phyloP scores from a whole-genome alignment of 2,797 vertebrate species.

The Aplochiton taeniatus region DNA sequence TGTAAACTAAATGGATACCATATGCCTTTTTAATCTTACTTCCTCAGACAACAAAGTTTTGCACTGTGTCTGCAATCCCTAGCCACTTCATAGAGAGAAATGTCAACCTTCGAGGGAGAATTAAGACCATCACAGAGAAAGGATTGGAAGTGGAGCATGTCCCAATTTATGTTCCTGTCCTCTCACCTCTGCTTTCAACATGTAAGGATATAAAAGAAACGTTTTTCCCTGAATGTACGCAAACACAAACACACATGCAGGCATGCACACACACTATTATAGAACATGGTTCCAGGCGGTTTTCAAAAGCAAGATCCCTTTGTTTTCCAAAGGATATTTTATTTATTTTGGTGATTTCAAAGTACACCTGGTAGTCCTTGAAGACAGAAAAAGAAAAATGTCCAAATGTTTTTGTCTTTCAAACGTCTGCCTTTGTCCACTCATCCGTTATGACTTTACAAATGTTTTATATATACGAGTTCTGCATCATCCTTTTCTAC shows the following conservation, averaged over 20 bases:
- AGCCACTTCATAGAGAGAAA: slow-evolving; percentile 84
- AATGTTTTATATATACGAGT: too few species aligned
- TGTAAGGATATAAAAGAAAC: slow-evolving; percentile 64
- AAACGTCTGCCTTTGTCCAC: too few species aligned
- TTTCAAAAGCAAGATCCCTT: too few species aligned
- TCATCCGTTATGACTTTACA: too few species aligned
- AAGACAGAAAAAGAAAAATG: too few species aligned
- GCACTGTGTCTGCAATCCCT: slow-evolving; percentile 82
- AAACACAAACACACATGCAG: background rate
- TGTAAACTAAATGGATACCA: background rate
- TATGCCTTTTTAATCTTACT: background rate
- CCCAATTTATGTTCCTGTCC: slow-evolving; percentile 83
- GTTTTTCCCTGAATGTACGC: slow-evolving; percentile 51
- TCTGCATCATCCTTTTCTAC: too few species aligned
- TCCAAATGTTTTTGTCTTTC: too few species aligned
- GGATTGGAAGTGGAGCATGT: slow-evolving; percentile 89
- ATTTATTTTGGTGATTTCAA: too few species aligned
- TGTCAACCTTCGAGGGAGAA: slow-evolving; percentile 85
- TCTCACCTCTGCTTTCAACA: slow-evolving; percentile 78
- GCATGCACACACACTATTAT: background rate
- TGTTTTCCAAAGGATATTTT: too few species aligned
- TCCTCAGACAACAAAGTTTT: slow-evolving; percentile 82
- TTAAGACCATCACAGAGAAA: slow-evolving; percentile 77
- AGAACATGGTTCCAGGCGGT: too few species aligned
- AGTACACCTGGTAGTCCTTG: too few species aligned